Evolutionary conservation across 2,888 invertebrate genomes (phyloP).

Genomic region (Geotrupes spiniger): DNA sequence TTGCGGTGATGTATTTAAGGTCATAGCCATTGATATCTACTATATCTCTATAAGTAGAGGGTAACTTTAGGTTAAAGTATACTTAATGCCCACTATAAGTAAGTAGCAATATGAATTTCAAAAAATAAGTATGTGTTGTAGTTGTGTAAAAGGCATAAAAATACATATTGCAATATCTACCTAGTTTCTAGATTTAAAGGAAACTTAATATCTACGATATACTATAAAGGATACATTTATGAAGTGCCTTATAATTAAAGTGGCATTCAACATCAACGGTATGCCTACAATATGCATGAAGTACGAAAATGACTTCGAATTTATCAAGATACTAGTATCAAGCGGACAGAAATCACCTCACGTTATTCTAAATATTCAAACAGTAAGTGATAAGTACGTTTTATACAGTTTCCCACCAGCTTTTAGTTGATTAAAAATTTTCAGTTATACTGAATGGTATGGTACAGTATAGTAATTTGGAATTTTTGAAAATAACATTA

Average conservation of each 20-base stretch:
- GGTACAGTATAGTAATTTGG: no score
- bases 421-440: background rate
- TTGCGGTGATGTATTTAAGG: no score
- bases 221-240: no score
- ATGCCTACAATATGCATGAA: slow-evolving; percentile 1
- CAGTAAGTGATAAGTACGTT: background rate
- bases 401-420: background rate
- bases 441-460: no score
- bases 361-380: background rate
- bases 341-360: background rate
- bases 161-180: slow-evolving; percentile 20
- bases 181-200: background rate
- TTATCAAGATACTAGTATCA: background rate
- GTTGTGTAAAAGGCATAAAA: slow-evolving; percentile 26
- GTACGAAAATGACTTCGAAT: background rate
- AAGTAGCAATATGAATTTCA: background rate
- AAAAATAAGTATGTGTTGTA: slow-evolving; percentile 4
- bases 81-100: slow-evolving; percentile 4
- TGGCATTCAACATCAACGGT: background rate
- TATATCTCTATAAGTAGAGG: background rate
- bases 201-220: no score
- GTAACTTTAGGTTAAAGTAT: slow-evolving; percentile 1
- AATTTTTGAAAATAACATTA: no score
- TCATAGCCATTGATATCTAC: no score
- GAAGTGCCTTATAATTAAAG: slow-evolving; percentile 6